These are phyloP conservation scores for Limnodromus scolopaceus DNA, from an alignment of 2,797 vertebrate species.

Conservation along the genomic window DNA sequence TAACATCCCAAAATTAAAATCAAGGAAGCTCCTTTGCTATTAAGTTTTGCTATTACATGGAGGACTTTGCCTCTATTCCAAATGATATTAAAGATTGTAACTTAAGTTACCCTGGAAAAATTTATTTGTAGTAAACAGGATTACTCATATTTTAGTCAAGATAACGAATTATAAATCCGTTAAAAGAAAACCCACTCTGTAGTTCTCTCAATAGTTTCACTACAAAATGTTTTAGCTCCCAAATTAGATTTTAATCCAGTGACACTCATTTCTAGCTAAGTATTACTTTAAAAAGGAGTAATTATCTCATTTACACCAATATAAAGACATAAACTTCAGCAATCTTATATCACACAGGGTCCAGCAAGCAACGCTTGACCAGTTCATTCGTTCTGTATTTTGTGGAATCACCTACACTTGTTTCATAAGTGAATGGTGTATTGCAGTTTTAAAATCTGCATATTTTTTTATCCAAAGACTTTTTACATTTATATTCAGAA, in stretches of 20 bases:
- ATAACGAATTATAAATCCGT: neutral
- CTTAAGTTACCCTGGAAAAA: neutral
- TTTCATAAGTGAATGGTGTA: accelerated
- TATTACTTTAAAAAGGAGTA: neutral
- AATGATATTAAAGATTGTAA: neutral
- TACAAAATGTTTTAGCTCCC: neutral
- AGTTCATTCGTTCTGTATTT: neutral
- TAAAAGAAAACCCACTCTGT: neutral
- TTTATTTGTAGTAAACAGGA: neutral
- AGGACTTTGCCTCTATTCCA: neutral
- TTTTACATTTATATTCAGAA: neutral
- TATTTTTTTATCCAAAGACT: neutral
- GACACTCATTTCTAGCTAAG: neutral
- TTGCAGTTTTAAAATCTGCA: neutral
- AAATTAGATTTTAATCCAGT: neutral
- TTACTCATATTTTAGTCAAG: neutral
- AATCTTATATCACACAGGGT: neutral
- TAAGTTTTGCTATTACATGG: neutral
- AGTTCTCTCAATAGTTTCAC: neutral
- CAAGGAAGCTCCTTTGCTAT: neutral
- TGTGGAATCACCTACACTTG: neutral
- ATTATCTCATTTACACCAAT: neutral
- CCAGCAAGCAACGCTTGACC: neutral
- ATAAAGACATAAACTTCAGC: neutral
- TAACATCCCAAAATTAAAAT: neutral